Conservation (phyloP, 2,113 vertebrate genomes). For the Aramus guarauna region DNA sequence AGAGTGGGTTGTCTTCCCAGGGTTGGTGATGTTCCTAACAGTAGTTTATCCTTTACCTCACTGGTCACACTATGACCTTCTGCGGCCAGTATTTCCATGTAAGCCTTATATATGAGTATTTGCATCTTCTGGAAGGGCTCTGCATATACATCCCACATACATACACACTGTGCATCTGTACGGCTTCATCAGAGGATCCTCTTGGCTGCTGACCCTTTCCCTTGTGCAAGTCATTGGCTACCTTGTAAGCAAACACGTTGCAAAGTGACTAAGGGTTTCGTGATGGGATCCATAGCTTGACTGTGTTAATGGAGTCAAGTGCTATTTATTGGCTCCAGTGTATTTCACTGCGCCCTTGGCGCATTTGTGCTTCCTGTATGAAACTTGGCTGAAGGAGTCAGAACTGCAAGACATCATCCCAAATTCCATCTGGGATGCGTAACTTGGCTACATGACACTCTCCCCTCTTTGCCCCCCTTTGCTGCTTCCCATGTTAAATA, state of each 20-base stretch:
- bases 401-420: constrained; percentile 33
- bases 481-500: constrained; percentile 28
- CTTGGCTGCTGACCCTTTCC: background rate
- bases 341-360: background rate
- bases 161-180: background rate
- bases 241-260: background rate
- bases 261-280: background rate
- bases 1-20: background rate
- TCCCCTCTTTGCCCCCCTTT: background rate
- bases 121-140: background rate
- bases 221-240: background rate
- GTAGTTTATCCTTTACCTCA: background rate
- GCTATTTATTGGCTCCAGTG: constrained; percentile 15
- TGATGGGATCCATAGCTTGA: background rate
- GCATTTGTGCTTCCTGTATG: background rate
- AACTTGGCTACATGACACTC: constrained; percentile 38
- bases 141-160: background rate
- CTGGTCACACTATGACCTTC: background rate
- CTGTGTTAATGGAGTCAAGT: background rate
- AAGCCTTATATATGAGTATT: background rate
- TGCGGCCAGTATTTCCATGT: background rate
- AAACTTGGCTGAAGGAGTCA: constrained; percentile 11
- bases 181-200: background rate
- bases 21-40: background rate
- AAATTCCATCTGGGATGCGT: constrained; percentile 59